Evolutionary conservation across 2,113 vertebrate genomes (phyloP).

Genomic region (Lophius piscatorius): DNA sequence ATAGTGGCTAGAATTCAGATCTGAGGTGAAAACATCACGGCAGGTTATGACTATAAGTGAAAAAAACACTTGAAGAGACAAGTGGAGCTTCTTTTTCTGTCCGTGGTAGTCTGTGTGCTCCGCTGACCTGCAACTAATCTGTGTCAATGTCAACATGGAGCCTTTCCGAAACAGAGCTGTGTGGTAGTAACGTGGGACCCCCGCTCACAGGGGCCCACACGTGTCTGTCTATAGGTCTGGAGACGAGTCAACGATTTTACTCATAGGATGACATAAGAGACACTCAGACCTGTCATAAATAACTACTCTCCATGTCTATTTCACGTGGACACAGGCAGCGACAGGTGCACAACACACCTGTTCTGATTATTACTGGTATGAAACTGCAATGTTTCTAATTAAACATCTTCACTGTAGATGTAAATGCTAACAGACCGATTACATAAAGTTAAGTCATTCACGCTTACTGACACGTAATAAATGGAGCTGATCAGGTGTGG

Average conservation of each 20-base stretch:
- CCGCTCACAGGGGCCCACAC: slow-evolving; percentile 33
- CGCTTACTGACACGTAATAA: too few species aligned
- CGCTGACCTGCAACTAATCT: slow-evolving; percentile 68
- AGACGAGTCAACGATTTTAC: slow-evolving; percentile 32
- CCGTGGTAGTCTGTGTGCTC: slow-evolving; percentile 33
- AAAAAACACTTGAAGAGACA: too few species aligned
- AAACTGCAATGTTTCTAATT: too few species aligned
- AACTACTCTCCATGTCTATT: neutral
- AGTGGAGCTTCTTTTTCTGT: slow-evolving; percentile 5
- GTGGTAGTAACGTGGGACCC: slow-evolving; percentile 21
- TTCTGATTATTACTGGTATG: too few species aligned
- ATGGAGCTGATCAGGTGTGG: too few species aligned
- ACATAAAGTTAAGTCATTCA: too few species aligned
- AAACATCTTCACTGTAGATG: too few species aligned
- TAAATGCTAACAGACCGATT: too few species aligned
- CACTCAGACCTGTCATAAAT: slow-evolving; percentile 34
- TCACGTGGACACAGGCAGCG: slow-evolving; percentile 22
- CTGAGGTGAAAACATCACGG: slow-evolving; percentile 20
- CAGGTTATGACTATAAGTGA: slow-evolving; percentile 5
- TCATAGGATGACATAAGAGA: slow-evolving; percentile 15
- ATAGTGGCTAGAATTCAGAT: slow-evolving; percentile 27
- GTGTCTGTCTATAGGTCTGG: slow-evolving; percentile 26
- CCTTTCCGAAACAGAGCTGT: slow-evolving; percentile 66
- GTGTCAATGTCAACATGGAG: slow-evolving; percentile 71
- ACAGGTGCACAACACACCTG: slow-evolving; percentile 26